Evolutionary conservation across 2,797 vertebrate species (phyloP).

Genomic region (Percopsis omiscomaycus): DNA sequence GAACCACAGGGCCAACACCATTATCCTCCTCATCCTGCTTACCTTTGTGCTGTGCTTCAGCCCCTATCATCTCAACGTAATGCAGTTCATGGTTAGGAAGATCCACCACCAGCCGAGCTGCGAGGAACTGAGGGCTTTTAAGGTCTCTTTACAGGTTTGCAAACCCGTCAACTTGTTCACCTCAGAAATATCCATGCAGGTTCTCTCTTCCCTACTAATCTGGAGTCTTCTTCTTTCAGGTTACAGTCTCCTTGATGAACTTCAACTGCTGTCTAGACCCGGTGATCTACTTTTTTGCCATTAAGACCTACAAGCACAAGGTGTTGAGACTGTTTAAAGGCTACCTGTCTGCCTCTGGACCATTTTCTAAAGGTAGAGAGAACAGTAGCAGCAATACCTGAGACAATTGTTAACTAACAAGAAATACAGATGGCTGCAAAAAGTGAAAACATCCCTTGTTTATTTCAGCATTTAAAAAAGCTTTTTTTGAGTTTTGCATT

Average conservation of each 20-base stretch:
- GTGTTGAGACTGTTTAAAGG: slow-evolving; percentile 80
- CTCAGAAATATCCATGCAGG: background rate
- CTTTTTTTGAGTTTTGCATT: background rate
- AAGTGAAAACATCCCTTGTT: too few relatives aligned
- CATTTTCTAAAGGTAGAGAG: slow-evolving; percentile 63
- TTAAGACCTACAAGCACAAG: slow-evolving; percentile 82
- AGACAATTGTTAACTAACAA: slow-evolving; percentile 33
- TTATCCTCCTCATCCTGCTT: slow-evolving; percentile 79
- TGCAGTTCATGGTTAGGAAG: slow-evolving; percentile 80
- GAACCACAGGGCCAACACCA: slow-evolving; percentile 75
- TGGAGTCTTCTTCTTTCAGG: slow-evolving; percentile 54
- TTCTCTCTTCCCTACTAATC: background rate
- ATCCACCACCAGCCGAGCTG: slow-evolving; percentile 70
- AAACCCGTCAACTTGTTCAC: background rate
- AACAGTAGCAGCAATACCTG: slow-evolving; percentile 81
- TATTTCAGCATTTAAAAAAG: background rate
- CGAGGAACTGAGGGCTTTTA: slow-evolving; percentile 75
- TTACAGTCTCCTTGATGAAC: slow-evolving; percentile 85
- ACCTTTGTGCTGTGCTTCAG: slow-evolving; percentile 81
- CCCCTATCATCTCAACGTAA: slow-evolving; percentile 83
- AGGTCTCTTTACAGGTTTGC: slow-evolving; percentile 78
- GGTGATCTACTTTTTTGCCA: slow-evolving; percentile 87
- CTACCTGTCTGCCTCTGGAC: slow-evolving; percentile 64
- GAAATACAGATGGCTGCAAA: background rate
- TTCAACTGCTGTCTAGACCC: slow-evolving; percentile 86